Conservation (phyloP, 2,888 invertebrate species). For the Rosalia funebris region DNA sequence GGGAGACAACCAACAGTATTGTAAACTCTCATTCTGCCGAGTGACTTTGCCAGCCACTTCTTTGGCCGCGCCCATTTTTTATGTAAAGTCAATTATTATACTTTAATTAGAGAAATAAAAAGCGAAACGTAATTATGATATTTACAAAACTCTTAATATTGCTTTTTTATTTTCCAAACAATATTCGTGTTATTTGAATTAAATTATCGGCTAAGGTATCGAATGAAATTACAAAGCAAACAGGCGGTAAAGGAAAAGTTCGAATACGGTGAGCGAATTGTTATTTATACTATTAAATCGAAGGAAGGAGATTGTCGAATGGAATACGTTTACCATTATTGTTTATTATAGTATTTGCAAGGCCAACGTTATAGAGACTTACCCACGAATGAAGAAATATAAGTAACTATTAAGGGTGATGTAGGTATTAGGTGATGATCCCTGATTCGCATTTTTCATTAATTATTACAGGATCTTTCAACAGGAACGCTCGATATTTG, state of each 20-base stretch:
- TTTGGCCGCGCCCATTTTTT: background rate
- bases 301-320: background rate
- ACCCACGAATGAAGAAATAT: too few relatives aligned
- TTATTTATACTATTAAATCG: background rate
- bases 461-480: too few relatives aligned
- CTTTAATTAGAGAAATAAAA: slow-evolving; percentile 1
- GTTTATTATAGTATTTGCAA: background rate
- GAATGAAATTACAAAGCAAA: background rate
- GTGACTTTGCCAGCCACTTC: background rate
- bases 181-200: background rate
- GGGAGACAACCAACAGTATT: background rate
- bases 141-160: background rate
- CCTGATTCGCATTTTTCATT: too few relatives aligned
- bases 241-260: background rate
- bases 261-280: background rate
- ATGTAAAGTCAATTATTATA: background rate
- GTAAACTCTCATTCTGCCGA: background rate
- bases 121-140: background rate
- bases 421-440: too few relatives aligned
- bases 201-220: background rate
- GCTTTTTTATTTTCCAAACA: background rate
- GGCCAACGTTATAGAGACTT: too few relatives aligned
- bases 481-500: too few relatives aligned
- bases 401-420: too few relatives aligned
- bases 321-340: too few relatives aligned